Evolutionary conservation across 1,140 invertebrate species (phyloP), one percentile per base, ranked within the genome.

Genomic region (Macrocentrus cingulum): DNA sequence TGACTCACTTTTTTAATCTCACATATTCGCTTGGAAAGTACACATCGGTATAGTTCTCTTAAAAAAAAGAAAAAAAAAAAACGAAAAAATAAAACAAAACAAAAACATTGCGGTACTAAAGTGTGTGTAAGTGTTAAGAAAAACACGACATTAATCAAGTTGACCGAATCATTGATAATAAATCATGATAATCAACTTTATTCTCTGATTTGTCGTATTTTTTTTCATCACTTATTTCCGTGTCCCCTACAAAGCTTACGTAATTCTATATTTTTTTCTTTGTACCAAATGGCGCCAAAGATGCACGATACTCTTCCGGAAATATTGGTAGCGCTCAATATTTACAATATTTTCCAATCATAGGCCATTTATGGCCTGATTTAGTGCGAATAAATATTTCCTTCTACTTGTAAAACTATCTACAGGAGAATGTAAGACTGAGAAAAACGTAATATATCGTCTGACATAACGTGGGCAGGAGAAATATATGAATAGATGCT

Each of bases 101-200:
- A 67, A 66, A 67, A 64, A 67, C 66, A 67, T 67, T 61, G 64
- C 66, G 66, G 66, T 61, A 65, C 66, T 67, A 65, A 55, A 29
- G 25, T 19, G 11, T 7, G 25, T 34, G 13, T 34, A 13, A 19
- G 25, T 36, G 59, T 48, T 51, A 49, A n/a, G 13, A 8, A 18
- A 16, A n/a, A 9, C 16, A 45, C 2, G 23, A 2, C 19, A 19
- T n/a, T 29, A 15, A 34, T 39, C 23, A 36, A 16, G 29, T 44
- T 36, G 20, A 55, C 16, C 32, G 32, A 37, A 9, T 4, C 16
- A 51, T 51, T 11, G 18, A 19, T 20, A n/a, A n/a, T n/a, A n/a
- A n/a, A n/a, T n/a, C n/a, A n/a, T n/a, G n/a, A n/a, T n/a, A n/a
- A n/a, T n/a, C n/a, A n/a, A n/a, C 32, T 25, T 16, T 16, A 11